Evolutionary conservation across 1,140 invertebrate species (phyloP), one percentile per base, ranked within the genome.

Genomic region (Drosophila ohnishii): DNA sequence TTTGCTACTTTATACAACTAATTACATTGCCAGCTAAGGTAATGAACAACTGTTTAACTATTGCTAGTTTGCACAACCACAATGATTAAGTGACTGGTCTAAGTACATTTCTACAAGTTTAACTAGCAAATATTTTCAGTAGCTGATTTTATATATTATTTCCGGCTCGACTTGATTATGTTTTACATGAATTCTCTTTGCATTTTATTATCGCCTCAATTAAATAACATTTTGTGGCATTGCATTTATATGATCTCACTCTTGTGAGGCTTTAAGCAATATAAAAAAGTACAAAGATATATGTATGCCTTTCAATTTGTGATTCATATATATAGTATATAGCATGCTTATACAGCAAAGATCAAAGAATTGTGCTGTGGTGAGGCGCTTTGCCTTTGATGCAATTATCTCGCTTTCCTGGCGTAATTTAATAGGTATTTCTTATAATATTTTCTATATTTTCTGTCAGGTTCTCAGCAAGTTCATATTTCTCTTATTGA

Each of bases 231-330:
- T 48, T 48, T 14, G 7, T 25, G 19, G 57, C 47, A 57, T 44
- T 75, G 60, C 37, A 58, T 22, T 42, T 28, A 65, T 16, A 48
- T 62, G 45, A 72, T 73, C 69, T 74, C 71, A 74, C 57, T 74
- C 58, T 73, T 47, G 53, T 19, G 16, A n/a, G 16, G 28, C 30
- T 14, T 55, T 37, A 34, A 22, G n/a, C 63, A 34, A 19, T 50
- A 14, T 35, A 53, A 34, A 51, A 51, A 60, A 16, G 37, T 37
- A 10, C 10, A 32, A 25, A 57, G 32, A 45, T 34, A 51, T 55
- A 25, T 32, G 14, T 64, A 34, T 35, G 53, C 13, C 11, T 22
- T 30, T 22, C 1, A 25, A 30, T 34, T n/a, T 39, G 10, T 37
- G 37, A 37, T 22, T 55, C 50, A 53, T 32, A 39, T 6, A n/a